Conservation (phyloP, 2,113 vertebrate species). For the Uropsilus gracilis region DNA sequence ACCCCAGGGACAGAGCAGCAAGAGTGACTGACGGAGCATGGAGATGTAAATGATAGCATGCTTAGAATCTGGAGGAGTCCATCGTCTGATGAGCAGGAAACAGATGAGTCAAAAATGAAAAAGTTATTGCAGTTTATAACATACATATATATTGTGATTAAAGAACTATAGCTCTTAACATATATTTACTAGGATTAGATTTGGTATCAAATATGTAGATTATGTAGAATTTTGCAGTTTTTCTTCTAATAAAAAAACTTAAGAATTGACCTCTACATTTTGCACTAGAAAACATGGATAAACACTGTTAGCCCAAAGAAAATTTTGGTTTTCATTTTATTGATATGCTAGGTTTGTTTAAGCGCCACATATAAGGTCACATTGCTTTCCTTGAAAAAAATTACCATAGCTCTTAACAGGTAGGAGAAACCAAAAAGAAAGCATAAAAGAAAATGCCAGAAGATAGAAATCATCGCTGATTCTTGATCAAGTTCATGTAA, state of each 20-base stretch:
- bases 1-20: slow-evolving; percentile 64
- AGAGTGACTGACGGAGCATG: not conserved
- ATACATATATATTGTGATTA: not conserved
- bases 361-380: not conserved
- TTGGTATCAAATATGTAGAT: not conserved
- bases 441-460: not conserved
- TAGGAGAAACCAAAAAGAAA: not conserved
- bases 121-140: not conserved
- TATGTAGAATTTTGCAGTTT: not conserved
- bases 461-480: not conserved
- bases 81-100: not conserved
- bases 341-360: not conserved
- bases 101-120: not conserved
- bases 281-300: not conserved
- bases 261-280: not conserved
- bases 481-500: not conserved
- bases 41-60: slow-evolving; percentile 26
- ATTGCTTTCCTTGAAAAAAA: not conserved
- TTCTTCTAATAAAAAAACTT: not conserved
- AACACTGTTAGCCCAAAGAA: not conserved
- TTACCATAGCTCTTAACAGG: not conserved
- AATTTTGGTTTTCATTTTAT: not conserved
- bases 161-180: not conserved
- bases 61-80: not conserved
- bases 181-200: not conserved